Percentiles rank a stretch among this genome's conserved stretches.
Evolutionary conservation across 2,888 invertebrate species (phyloP).

Genomic region (Epiblema foenella): DNA sequence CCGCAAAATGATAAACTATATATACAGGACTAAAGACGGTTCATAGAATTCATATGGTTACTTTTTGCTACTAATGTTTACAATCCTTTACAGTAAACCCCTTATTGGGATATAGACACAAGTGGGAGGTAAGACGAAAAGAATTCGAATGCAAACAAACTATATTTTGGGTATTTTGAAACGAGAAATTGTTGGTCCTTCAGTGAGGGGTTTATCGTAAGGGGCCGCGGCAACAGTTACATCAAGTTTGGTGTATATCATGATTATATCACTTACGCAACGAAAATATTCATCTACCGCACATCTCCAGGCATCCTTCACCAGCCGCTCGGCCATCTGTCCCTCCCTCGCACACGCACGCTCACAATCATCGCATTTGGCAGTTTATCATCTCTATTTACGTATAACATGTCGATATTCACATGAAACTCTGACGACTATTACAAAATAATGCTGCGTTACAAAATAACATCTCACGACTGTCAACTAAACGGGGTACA

Average conservation of each 20-base stretch:
- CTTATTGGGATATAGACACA: slow-evolving; percentile 64
- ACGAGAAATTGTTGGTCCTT: slow-evolving; percentile 65
- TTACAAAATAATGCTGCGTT: slow-evolving; percentile 57
- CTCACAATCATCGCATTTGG: slow-evolving; percentile 74
- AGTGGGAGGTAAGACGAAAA: slow-evolving; percentile 59
- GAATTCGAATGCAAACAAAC: slow-evolving; percentile 56
- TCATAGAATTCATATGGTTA: slow-evolving; percentile 76
- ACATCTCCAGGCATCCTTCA: slow-evolving; percentile 53
- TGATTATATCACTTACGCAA: slow-evolving; percentile 78
- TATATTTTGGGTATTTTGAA: slow-evolving; percentile 57
- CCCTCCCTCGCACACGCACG: slow-evolving; percentile 47
- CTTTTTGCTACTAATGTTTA: slow-evolving; percentile 66
- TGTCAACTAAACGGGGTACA: slow-evolving; percentile 43
- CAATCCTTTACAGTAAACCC: slow-evolving; percentile 72
- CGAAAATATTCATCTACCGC: slow-evolving; percentile 65
- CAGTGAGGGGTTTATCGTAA: slow-evolving; percentile 67
- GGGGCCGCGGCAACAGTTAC: slow-evolving; percentile 65
- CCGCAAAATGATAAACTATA: slow-evolving; percentile 80
- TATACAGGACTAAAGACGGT: slow-evolving; percentile 81
- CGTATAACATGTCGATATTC: slow-evolving; percentile 69
- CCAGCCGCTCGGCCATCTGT: slow-evolving; percentile 49
- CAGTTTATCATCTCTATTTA: slow-evolving; percentile 76
- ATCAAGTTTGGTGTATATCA: slow-evolving; percentile 80
- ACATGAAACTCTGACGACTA: slow-evolving; percentile 66
- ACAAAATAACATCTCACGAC: slow-evolving; percentile 41